Conservation (phyloP, 2,888 invertebrate species). For the Mystacides longicornis region DNA sequence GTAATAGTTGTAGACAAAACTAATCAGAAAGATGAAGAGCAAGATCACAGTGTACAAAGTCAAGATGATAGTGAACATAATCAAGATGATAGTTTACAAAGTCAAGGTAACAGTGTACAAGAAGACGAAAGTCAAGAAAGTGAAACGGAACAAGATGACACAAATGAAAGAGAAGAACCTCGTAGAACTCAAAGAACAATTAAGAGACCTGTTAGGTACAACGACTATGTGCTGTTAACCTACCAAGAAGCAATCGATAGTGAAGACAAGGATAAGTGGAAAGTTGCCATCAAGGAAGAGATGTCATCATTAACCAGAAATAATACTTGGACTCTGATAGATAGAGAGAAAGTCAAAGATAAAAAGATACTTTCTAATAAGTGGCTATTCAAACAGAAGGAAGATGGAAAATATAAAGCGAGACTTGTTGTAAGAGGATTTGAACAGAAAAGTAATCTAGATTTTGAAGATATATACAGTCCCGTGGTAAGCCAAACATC, state of each 20-base stretch:
- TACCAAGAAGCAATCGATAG: constrained; percentile 1
- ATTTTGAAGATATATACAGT: constrained; percentile 1
- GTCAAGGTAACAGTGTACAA: too few relatives aligned
- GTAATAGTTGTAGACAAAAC: background rate
- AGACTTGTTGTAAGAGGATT: background rate
- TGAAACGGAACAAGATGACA: background rate
- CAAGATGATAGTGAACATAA: background rate
- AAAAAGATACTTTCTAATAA: background rate
- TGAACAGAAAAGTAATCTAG: background rate
- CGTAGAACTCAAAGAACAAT: background rate
- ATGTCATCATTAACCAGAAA: background rate
- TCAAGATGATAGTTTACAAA: too few relatives aligned
- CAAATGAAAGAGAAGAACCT: background rate
- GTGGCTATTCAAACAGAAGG: background rate
- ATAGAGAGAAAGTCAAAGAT: background rate
- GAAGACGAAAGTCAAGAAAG: background rate
- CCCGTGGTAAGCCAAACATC: background rate
- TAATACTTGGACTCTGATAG: background rate
- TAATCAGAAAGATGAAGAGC: background rate
- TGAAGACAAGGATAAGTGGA: background rate
- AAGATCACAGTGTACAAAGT: background rate
- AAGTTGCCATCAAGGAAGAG: background rate
- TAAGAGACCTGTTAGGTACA: background rate
- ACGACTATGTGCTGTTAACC: background rate
- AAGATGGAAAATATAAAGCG: constrained; percentile 1